These are phyloP conservation scores for Actinia tenebrosa DNA, from an alignment of 64 coral and sea anemone genomes.

Conservation along the genomic window DNA sequence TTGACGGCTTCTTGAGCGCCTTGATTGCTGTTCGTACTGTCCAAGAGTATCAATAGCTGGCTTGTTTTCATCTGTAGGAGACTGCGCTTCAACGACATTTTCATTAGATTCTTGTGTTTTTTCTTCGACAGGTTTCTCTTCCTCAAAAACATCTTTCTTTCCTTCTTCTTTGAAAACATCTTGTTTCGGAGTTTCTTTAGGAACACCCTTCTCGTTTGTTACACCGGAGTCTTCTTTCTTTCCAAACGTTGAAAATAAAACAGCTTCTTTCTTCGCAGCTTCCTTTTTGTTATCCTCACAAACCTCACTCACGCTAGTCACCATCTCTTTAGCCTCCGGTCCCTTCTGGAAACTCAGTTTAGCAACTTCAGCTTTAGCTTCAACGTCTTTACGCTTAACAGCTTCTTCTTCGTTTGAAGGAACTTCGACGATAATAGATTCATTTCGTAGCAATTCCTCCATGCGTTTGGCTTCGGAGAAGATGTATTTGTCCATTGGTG, in stretches of 20 bases:
- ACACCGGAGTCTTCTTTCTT: slow-evolving; percentile 9
- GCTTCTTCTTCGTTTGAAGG: slow-evolving; percentile 21
- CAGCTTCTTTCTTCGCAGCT: neutral
- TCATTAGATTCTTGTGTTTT: neutral
- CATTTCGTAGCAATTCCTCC: slow-evolving; percentile 78
- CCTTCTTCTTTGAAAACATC: neutral
- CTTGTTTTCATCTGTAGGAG: neutral
- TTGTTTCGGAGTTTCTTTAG: neutral
- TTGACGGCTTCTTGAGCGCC: slow-evolving; percentile 73
- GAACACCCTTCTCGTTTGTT: neutral
- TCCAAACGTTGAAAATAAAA: neutral
- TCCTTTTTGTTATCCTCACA: slow-evolving; percentile 22
- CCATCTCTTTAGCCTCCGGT: slow-evolving; percentile 25
- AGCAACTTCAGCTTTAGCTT: slow-evolving; percentile 20
- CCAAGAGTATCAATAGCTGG: slow-evolving; percentile 80
- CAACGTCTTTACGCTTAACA: slow-evolving; percentile 12
- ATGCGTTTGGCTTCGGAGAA: slow-evolving; percentile 71
- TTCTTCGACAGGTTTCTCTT: neutral
- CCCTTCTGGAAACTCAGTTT: slow-evolving; percentile 17
- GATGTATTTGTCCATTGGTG: slow-evolving; percentile 77
- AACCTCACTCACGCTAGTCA: neutral
- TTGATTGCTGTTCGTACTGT: slow-evolving; percentile 76
- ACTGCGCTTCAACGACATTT: neutral
- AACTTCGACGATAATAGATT: slow-evolving; percentile 68
- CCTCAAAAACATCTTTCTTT: neutral